Base-by-base conservation (phyloP, 2,888 invertebrate species). In the Bhutanitis thaidina region DNA sequence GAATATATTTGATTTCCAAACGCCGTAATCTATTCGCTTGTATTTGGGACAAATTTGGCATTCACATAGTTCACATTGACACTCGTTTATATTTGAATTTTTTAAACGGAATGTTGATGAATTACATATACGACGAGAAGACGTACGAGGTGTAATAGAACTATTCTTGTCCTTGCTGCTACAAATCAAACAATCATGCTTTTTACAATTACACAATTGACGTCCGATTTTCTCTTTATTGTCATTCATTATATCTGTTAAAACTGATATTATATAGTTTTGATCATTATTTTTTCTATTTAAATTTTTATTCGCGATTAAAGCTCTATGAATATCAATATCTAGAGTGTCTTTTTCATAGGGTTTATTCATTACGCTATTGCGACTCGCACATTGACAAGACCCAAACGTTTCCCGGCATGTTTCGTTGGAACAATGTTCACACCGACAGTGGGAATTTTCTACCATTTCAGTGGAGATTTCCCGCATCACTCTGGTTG, bases 281-380 rank as follows among this genome's bases (percentile, higher is more conserved):
- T 49, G 47, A 15, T 48, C 53, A 40, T 51, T 13, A 13, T 53
- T 59, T 5, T 10, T 46, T 2, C 44, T 44, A 36, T 52, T 36
- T 20, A 20, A 27, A 20, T 54, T 48, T 30, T 48, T 44, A 9
- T 61, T 48, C 15, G 40, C 35, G 43, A 68, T 43, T 3, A 58
- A 40, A 30, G 69, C 61, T 49, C 64, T 67, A 25, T 67, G 69
- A 52, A 80, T 71, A 54, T 79, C 80, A 53, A 67, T 77, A 54
- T 80, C 74, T 34, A 65, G 60, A 39, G 54, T 63, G 37, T 70
- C 64, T 50, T 60, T 64, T 50, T 68, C 61, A 14, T 73, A 57
- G 3, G 75, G 71, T 64, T 80, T 82, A 25, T 56, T 71, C 55
- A 71, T 67, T 1, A 73, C 49, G 47, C 56, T 66, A n/a, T 59